Evolutionary conservation across 2,113 vertebrate genomes (phyloP), one percentile per base, ranked within the genome.

Genomic region (Chloropsis cyanopogon): DNA sequence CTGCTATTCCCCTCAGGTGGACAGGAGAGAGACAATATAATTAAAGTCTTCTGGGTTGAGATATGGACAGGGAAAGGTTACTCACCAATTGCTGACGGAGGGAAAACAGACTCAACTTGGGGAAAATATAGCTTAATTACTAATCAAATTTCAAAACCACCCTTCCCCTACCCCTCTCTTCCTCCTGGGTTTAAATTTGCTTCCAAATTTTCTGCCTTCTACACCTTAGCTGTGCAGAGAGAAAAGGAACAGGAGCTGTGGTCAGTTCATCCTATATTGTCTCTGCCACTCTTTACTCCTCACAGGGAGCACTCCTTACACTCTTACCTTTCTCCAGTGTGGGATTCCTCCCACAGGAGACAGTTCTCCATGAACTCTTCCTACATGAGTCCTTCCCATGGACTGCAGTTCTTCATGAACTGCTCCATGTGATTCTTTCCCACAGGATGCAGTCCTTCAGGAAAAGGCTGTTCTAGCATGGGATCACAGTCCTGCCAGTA

Each of bases 361-460:
- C 24, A 60, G 28, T 53, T 52, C 20, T 46, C 23, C 13, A 6
- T 73, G 2, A 73, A 25, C 23, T 53, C 25, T 20, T 60, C 23
- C 23, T 59, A 12, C 4, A 13, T 12, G 18, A 66, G 52, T 66
- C 33, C 12, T 65, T 88, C 23, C 20, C 28, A 52, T 24, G 28
- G 15, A 18, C 50, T 37, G 37, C 52, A 60, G 20, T 75, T 60
- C n/a, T 60, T 60, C 15, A 59, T 60, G 2, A 88, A 39, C 37
- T 81, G 37, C 33, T 59, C 10, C 4, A 0, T 0, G 0, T 57
- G 23, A 37, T 9, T 66, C 33, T 24, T 59, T 66, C 53, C 60
- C n/a, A n/a, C 0, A 0, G 12, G 12, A 33, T n/a, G 24, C 46
- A 82, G 33, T 82, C 33, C 46, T 68, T 60, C n/a, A 47, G 39